Percentiles rank a stretch among this genome's conserved stretches.
Conservation (phyloP, 2,888 invertebrate genomes). For the Lasioglossum oenotherae region DNA sequence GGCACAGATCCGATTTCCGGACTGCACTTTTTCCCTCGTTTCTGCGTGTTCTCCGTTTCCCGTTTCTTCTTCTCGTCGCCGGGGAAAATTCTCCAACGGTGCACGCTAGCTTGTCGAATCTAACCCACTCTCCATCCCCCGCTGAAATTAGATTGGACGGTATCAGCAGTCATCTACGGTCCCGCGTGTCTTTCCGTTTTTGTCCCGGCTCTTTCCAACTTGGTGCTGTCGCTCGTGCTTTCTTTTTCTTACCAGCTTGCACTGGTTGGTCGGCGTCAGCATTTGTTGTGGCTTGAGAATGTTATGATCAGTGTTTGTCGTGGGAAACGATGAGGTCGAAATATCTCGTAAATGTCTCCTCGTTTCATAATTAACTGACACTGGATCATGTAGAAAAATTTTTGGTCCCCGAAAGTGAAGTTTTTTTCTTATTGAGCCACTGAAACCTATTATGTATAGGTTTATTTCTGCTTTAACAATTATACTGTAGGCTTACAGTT, state of each 20-base stretch:
- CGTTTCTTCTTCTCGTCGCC: not conserved
- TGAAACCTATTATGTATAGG: too few relatives aligned
- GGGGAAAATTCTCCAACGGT: slow-evolving; percentile 52
- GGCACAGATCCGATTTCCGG: slow-evolving; percentile 52
- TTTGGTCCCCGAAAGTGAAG: too few relatives aligned
- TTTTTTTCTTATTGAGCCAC: too few relatives aligned
- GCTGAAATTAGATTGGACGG: slow-evolving; percentile 74
- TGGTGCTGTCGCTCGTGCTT: not conserved
- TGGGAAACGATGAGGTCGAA: not conserved
- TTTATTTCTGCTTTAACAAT: too few relatives aligned
- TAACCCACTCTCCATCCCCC: slow-evolving; percentile 41
- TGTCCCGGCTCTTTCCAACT: not conserved
- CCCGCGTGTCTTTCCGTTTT: not conserved
- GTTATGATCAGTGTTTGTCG: not conserved
- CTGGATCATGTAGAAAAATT: too few relatives aligned
- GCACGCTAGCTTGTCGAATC: slow-evolving; percentile 65
- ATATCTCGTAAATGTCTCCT: not conserved
- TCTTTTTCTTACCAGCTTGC: not conserved
- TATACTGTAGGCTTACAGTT: too few relatives aligned
- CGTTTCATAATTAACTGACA: not conserved
- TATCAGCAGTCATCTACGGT: slow-evolving; percentile 66
- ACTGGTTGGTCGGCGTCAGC: not conserved
- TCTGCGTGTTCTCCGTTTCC: slow-evolving; percentile 18
- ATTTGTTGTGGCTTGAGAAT: not conserved
- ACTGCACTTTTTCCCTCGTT: slow-evolving; percentile 15